Conservation (phyloP, 1,140 invertebrate species). For the Dendroctonus ponderosae region DNA sequence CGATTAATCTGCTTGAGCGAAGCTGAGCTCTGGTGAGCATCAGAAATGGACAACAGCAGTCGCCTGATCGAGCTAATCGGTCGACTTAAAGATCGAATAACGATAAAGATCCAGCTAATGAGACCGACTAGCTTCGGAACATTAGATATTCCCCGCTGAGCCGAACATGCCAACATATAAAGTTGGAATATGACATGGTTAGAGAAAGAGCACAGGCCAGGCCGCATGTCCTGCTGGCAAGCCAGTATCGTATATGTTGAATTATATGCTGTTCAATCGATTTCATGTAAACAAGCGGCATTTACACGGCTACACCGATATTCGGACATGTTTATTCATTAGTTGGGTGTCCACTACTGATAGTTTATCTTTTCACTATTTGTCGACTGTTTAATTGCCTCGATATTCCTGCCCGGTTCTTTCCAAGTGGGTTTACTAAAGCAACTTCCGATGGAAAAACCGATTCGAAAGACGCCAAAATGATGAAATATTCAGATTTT, state of each 20-base stretch:
- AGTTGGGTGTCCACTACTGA: not conserved
- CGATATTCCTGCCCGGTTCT: too few relatives aligned
- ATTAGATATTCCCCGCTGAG: constrained; percentile 21
- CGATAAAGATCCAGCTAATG: constrained; percentile 24
- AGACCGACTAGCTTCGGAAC: constrained; percentile 10
- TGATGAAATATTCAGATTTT: too few relatives aligned
- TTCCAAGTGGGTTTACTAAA: too few relatives aligned
- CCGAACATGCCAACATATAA: constrained; percentile 21
- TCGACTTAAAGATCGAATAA: not conserved
- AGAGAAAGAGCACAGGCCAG: not conserved
- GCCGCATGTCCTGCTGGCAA: constrained; percentile 14
- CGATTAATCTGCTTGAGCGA: too few relatives aligned
- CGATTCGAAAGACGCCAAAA: too few relatives aligned
- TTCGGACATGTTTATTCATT: constrained; percentile 19
- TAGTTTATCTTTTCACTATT: too few relatives aligned
- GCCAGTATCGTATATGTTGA: not conserved
- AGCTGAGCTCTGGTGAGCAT: too few relatives aligned
- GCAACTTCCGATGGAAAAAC: too few relatives aligned
- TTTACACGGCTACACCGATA: constrained; percentile 15
- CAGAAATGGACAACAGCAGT: too few relatives aligned
- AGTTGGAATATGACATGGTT: constrained; percentile 18
- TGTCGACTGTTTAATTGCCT: too few relatives aligned
- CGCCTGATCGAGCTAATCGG: not conserved
- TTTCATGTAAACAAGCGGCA: constrained; percentile 23
- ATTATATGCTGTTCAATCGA: constrained; percentile 23